These are phyloP conservation scores for Dromaius novaehollandiae DNA, from an alignment of 2,113 vertebrate species.

Conservation along the genomic window DNA sequence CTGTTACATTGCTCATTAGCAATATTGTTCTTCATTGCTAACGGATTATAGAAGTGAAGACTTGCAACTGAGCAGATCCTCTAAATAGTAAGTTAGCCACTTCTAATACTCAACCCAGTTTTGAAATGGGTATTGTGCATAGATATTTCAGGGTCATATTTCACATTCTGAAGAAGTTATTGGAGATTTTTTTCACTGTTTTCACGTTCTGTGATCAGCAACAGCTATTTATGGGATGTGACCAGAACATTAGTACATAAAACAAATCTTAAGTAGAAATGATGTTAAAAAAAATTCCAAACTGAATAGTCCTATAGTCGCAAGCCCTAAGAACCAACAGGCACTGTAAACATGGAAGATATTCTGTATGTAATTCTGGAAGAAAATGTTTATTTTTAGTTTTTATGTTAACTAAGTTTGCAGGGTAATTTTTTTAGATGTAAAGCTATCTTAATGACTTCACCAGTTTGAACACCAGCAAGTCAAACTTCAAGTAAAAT, in stretches of 20 bases:
- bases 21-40: not conserved
- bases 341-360: not conserved
- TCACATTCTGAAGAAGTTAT: not conserved
- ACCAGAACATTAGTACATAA: not conserved
- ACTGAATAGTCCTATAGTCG: not conserved
- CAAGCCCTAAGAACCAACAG: not conserved
- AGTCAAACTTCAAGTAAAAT: not conserved
- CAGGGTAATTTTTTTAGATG: not conserved
- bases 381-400: not conserved
- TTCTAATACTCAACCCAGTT: not conserved
- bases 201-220: not conserved
- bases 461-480: not conserved
- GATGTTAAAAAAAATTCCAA: not conserved
- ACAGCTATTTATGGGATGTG: not conserved
- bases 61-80: not conserved
- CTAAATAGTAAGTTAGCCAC: not conserved
- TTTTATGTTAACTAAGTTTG: not conserved
- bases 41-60: not conserved
- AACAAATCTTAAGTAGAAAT: not conserved
- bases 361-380: not conserved
- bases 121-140: not conserved
- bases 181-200: not conserved
- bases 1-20: not conserved
- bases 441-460: not conserved
- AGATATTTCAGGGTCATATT: not conserved